Percentiles rank a stretch among this genome's conserved stretches.
phyloP scores from a whole-genome alignment of 2,797 vertebrate genomes.

The Huso huso region DNA sequence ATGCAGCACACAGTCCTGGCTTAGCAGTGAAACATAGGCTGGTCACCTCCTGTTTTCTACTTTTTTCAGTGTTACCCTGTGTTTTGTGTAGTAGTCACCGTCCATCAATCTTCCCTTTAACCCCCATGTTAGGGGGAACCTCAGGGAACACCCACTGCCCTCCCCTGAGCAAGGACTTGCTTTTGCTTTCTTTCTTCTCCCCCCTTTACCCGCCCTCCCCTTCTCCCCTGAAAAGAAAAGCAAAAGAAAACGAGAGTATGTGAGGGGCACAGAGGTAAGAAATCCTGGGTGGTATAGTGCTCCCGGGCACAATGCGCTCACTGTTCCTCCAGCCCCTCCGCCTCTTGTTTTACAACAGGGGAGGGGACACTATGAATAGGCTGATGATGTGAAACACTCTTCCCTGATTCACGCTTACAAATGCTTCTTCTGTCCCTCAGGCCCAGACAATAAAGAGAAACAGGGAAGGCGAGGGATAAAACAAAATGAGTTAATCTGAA shows the following conservation, averaged over 20 bases:
- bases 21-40: constrained; percentile 52
- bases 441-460: constrained; percentile 39
- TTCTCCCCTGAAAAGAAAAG: constrained; percentile 52
- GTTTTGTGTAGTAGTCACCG: constrained; percentile 67
- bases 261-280: constrained; percentile 60
- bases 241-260: constrained; percentile 33
- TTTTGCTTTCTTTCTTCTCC: constrained; percentile 42
- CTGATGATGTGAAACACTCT: constrained; percentile 86
- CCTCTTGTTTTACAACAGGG: constrained; percentile 96
- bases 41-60: constrained; percentile 50
- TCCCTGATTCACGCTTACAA: constrained; percentile 82
- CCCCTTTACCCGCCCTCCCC: constrained; percentile 27
- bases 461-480: constrained; percentile 28
- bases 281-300: constrained; percentile 93
- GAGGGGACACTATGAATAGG: constrained; percentile 82
- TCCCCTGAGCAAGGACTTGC: constrained; percentile 34
- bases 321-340: constrained; percentile 72
- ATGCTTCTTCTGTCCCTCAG: constrained; percentile 68
- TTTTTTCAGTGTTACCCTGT: constrained; percentile 64
- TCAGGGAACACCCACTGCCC: constrained; percentile 66
- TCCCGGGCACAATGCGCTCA: constrained; percentile 72
- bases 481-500: constrained; percentile 35
- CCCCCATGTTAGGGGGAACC: constrained; percentile 75
- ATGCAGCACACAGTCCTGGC: constrained; percentile 73
- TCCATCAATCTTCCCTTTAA: constrained; percentile 98